These are phyloP conservation scores for Tipula helvola DNA, from an alignment of 2,888 invertebrate species.

Conservation along the genomic window DNA sequence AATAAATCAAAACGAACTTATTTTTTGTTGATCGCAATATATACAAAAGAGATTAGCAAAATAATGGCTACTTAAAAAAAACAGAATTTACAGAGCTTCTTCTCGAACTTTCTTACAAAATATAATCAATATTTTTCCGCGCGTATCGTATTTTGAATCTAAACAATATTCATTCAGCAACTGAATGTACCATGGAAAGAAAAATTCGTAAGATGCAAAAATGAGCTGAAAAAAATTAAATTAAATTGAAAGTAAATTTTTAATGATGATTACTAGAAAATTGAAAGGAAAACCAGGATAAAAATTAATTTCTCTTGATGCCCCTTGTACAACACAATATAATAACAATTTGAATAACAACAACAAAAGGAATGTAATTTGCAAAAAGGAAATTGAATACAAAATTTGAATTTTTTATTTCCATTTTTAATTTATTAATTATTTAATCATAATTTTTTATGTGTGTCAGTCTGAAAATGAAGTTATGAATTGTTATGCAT, in stretches of 20 bases:
- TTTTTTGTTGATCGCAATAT: not conserved
- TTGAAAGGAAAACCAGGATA: not conserved
- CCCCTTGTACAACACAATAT: not conserved
- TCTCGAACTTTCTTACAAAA: no score
- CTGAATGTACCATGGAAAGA: not conserved
- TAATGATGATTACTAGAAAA: not conserved
- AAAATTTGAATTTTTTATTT: not conserved
- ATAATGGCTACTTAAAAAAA: no score
- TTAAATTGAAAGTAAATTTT: not conserved
- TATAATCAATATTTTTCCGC: no score
- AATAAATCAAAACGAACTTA: not conserved
- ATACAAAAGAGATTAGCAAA: not conserved
- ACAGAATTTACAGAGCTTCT: no score
- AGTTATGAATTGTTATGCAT: not conserved
- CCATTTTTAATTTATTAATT: not conserved
- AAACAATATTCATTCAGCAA: no score
- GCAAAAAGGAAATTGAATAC: no score
- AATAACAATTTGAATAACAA: not conserved
- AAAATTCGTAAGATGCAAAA: not conserved
- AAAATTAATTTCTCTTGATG: not conserved
- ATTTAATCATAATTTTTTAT: not conserved
- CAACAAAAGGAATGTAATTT: no score
- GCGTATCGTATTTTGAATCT: no score
- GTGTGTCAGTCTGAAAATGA: not conserved
- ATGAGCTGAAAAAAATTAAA: not conserved